Percentiles rank a stretch among this genome's conserved stretches.
Evolutionary conservation across 1,140 invertebrate species (phyloP).

Genomic region (Anthonomus grandis): DNA sequence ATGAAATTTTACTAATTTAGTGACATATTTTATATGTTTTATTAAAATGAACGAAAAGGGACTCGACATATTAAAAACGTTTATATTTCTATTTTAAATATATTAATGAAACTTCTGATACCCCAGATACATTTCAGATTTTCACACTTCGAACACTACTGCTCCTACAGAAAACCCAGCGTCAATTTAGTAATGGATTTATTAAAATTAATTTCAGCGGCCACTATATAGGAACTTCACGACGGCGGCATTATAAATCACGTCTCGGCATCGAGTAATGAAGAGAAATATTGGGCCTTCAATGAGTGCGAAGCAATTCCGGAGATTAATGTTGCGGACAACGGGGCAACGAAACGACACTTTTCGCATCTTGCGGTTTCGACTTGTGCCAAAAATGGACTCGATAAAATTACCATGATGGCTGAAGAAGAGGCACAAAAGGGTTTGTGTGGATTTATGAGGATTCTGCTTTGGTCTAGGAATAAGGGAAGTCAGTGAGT

Average conservation of each 20-base stretch:
- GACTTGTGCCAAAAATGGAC: conserved; percentile 8
- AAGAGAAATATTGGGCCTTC: conserved; percentile 18
- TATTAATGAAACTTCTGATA: too few species aligned
- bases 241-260: conserved; percentile 12
- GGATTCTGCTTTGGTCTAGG: too few species aligned
- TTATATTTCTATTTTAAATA: too few species aligned
- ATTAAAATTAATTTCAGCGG: conserved; percentile 14
- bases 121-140: too few species aligned
- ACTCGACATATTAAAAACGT: too few species aligned
- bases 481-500: too few species aligned
- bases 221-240: conserved; percentile 10
- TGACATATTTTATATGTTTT: too few species aligned
- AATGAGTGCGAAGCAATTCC: conserved; percentile 13
- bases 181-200: conserved; percentile 17
- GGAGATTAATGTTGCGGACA: conserved; percentile 14
- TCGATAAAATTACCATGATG: too few species aligned
- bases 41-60: too few species aligned
- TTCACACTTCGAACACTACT: too few species aligned
- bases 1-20: too few species aligned
- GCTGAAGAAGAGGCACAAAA: too few species aligned
- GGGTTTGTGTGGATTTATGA: background rate
- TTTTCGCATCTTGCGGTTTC: conserved; percentile 6
- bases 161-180: background rate
- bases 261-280: conserved; percentile 12
- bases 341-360: conserved; percentile 7